Evolutionary conservation across 2,888 invertebrate genomes (phyloP).

Genomic region (Aquatica leii): DNA sequence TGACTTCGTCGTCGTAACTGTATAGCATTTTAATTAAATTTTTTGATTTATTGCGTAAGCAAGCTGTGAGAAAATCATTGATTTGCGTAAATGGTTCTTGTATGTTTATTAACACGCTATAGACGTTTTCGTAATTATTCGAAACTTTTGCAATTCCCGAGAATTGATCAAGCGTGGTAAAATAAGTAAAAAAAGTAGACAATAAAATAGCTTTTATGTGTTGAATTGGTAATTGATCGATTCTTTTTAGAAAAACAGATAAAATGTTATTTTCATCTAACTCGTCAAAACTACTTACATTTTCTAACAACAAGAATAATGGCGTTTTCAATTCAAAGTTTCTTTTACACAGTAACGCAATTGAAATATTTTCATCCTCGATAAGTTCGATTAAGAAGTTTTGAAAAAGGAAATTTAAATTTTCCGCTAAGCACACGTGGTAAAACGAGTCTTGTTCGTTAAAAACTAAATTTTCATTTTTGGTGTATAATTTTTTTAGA

Average conservation of each 20-base stretch:
- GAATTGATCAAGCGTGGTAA: not conserved
- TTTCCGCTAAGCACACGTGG: slow-evolving; percentile 22
- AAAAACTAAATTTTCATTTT: not conserved
- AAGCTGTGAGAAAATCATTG: slow-evolving; percentile 14
- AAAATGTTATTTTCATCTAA: slow-evolving; percentile 7
- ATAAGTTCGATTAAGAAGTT: slow-evolving; percentile 20
- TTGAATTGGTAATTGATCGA: not conserved
- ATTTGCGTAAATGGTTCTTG: not conserved
- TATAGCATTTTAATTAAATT: slow-evolving; percentile 9
- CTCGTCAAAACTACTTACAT: not conserved
- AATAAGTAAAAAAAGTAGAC: slow-evolving; percentile 18
- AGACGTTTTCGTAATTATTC: slow-evolving; percentile 1
- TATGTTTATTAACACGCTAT: slow-evolving; percentile 1
- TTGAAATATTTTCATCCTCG: not conserved
- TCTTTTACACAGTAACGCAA: slow-evolving; percentile 11
- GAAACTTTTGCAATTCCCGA: not conserved
- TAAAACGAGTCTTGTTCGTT: slow-evolving; percentile 16
- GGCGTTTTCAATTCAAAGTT: slow-evolving; percentile 21
- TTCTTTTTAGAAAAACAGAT: slow-evolving; percentile 7
- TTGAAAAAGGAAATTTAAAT: slow-evolving; percentile 15
- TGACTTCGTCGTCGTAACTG: slow-evolving; percentile 6
- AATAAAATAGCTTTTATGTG: slow-evolving; percentile 12
- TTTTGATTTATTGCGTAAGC: slow-evolving; percentile 1
- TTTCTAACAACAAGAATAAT: slow-evolving; percentile 8
- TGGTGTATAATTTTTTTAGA: not conserved